Evolutionary conservation across 1,140 invertebrate genomes (phyloP), one percentile per base, ranked within the genome.

Genomic region (Pachyrhynchus sulphureomaculatus): DNA sequence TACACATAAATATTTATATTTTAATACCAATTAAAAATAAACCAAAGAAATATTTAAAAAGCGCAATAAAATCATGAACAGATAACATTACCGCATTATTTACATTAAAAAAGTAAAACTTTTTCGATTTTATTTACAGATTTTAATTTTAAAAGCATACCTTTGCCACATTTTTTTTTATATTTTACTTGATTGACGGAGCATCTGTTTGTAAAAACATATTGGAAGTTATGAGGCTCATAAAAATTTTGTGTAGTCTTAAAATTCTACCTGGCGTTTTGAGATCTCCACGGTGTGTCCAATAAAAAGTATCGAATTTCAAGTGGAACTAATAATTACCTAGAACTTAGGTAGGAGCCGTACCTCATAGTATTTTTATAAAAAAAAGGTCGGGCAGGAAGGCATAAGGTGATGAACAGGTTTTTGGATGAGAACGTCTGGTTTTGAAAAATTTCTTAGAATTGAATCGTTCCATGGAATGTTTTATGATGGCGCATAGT

Each of bases 1-100:
- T 60, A 42, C 21, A 60, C 13, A 60, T 51, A 60, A 60, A 60
- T 51, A 60, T 60, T 51, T 60, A 60, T 39, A 15, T 36, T 8
- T 21, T 37, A 49, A 48, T 15, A 29, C 37, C 37, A 51, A 52
- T 60, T 49, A 59, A 33, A 52, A 29, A 42, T 45, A 60, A 60
- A 60, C 13, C 0, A 39, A 39, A n/a, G 37, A 24, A 24, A 26
- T 48, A 36, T 45, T 36, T 33, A 15, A 26, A 58, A 58, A 23
- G 48, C 21, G 33, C 23, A 21, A 39, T 58, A 41, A 58, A 44
- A 56, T 23, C 17, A 15, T 24, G 12, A 18, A 47, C 8, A 20
- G 10, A 56, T 44, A 58, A 58, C 24, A 29, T 58, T 49, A 49
- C 34, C 33, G 12, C 32, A 26, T 18, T 37, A 58, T 58, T 58